Base-by-base conservation (phyloP, 1,140 invertebrate species). In the Drosophila kohkoa region DNA sequence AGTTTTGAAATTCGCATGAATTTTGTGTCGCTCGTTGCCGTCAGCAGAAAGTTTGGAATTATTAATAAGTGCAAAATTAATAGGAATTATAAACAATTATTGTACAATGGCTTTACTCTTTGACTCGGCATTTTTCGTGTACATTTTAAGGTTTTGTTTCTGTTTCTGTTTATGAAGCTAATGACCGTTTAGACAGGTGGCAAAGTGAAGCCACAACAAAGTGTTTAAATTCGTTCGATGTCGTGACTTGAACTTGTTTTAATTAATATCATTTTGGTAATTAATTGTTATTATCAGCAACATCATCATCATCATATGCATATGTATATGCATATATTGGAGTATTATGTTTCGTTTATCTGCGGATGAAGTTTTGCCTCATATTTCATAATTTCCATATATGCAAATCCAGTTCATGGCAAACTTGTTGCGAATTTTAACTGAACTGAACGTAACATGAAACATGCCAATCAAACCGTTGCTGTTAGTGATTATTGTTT, bases 401-500 rank as follows among this genome's bases (percentile, higher is more conserved):
- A 83, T 76, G 69, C 59, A 43, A 83, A 82, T 83, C 77, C 62
- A 81, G 82, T 75, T 81, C 78, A 86, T 70, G 82, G 82, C 71
- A 73, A 82, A 82, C 51, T 63, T 75, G 69, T 77, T 63, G 65
- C 62, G 6, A 81, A 38, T 51, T 59, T 43, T 16, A 32, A 54
- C 11, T 54, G 7, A 38, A 13, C n/a, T 43, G 11, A 43, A 43
- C 13, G 32, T 11, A 69, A 64, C 60, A 45, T 55, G 77, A 71
- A 54, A 66, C 67, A 78, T 82, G 75, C 70, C 82, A 74, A 75
- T 77, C 59, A 75, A 52, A 3, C 25, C 28, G 72, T 70, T 59
- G 55, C 71, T 75, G 67, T 79, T 82, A 76, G 75, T 79, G 82
- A 86, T 87, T 86, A 81, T 85, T 86, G 66, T 85, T 81, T 87